Conservation (phyloP, 2,113 vertebrate species). For the Chascanopsetta lugubris region DNA sequence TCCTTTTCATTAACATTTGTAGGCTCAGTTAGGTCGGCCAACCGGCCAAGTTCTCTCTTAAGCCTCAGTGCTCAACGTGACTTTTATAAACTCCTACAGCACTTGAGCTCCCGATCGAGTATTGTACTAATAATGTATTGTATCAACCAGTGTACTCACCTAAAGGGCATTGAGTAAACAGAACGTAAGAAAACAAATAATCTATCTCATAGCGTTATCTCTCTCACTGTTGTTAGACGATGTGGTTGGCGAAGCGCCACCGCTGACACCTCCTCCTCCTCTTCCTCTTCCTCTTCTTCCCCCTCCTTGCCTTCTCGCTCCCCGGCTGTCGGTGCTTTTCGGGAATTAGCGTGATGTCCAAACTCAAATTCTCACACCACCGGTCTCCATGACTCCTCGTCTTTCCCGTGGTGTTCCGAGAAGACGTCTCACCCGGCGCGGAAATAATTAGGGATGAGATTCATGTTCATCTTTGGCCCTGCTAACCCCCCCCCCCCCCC, state of each 20-base stretch:
- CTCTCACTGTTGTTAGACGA: not conserved
- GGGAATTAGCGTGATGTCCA: conserved; percentile 54
- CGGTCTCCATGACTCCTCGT: conserved; percentile 39
- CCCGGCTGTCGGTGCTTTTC: conserved; percentile 33
- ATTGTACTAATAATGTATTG: not conserved
- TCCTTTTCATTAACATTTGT: not conserved
- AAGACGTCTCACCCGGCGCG: conserved; percentile 42
- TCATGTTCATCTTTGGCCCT: conserved; percentile 44
- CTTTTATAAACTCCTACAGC: too few relatives aligned
- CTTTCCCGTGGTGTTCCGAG: conserved; percentile 34
- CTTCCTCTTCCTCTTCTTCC: too few relatives aligned
- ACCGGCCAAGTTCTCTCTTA: not conserved
- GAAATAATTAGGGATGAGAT: conserved; percentile 65
- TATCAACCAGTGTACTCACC: not conserved
- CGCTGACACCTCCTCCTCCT: conserved; percentile 4
- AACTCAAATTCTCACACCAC: conserved; percentile 60
- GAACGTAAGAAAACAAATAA: conserved; percentile 11
- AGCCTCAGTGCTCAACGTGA: too few relatives aligned
- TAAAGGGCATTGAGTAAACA: conserved; percentile 8
- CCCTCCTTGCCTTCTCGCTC: conserved; percentile 13
- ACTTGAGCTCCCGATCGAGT: too few relatives aligned
- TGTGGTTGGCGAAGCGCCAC: conserved; percentile 20
- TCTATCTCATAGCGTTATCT: conserved; percentile 3
- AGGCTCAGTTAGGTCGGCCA: not conserved
- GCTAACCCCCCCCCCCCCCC: conserved; percentile 47